Percentiles rank a stretch among this genome's conserved stretches.
Conservation (phyloP, 2,113 vertebrate genomes). For the Gymnocephalus cernua region DNA sequence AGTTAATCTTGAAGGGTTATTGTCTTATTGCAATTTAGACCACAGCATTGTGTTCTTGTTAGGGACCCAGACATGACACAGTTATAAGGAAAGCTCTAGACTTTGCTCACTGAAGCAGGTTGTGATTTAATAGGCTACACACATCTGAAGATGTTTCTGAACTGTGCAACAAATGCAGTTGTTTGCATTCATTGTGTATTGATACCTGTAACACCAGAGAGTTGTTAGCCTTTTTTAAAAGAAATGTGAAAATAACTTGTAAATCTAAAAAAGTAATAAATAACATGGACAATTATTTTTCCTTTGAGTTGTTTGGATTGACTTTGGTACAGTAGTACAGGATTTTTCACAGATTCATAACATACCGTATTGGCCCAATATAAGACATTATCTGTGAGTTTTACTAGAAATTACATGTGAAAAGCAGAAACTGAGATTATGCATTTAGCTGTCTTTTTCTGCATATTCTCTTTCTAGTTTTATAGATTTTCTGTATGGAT, state of each 20-base stretch:
- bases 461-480: neutral
- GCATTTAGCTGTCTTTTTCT: neutral
- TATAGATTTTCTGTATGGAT: neutral
- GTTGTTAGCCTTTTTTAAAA: conserved; percentile 70
- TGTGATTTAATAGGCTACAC: conserved; percentile 48
- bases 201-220: conserved; percentile 67
- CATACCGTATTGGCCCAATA: neutral
- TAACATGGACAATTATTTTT: conserved; percentile 79
- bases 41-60: conserved; percentile 22
- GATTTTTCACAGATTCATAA: neutral
- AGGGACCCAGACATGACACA: conserved; percentile 23
- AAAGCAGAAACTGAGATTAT: neutral
- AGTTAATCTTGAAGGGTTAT: conserved; percentile 11
- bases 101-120: conserved; percentile 28
- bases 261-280: conserved; percentile 75
- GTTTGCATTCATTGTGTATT: conserved; percentile 60
- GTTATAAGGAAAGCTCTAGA: conserved; percentile 31
- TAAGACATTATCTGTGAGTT: neutral
- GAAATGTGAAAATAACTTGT: conserved; percentile 71
- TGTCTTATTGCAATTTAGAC: conserved; percentile 36
- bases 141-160: conserved; percentile 51
- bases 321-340: neutral
- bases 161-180: conserved; percentile 57
- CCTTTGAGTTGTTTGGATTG: conserved; percentile 42
- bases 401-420: neutral